phyloP scores from a whole-genome alignment of 2,888 invertebrate genomes.

The Formica aserva region DNA sequence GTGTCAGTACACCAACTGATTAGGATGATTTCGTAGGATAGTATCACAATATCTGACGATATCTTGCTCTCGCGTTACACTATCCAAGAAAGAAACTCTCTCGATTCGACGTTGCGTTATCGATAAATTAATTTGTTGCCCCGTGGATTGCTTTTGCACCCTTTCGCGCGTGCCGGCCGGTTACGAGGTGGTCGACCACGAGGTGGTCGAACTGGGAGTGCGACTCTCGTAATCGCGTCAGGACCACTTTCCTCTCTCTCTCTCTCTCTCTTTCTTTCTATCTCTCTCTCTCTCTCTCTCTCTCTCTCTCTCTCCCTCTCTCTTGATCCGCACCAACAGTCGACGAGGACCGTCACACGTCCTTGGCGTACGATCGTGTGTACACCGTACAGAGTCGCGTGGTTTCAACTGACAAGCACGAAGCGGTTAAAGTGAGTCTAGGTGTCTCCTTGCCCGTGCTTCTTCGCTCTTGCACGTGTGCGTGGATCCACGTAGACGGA shows the following conservation, averaged over 20 bases:
- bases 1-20: neutral
- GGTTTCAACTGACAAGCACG: constrained; percentile 83
- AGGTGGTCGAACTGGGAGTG: constrained; percentile 53
- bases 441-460: constrained; percentile 72
- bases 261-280: constrained; percentile 3
- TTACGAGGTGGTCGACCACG: constrained; percentile 32
- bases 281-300: neutral
- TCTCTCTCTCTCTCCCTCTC: constrained; percentile 1
- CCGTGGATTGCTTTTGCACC: constrained; percentile 39
- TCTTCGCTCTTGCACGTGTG: constrained; percentile 61
- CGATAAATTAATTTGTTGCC: constrained; percentile 18
- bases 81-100: neutral
- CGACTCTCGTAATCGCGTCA: constrained; percentile 53
- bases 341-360: constrained; percentile 71
- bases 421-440: constrained; percentile 79
- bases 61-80: constrained; percentile 22
- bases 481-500: constrained; percentile 59
- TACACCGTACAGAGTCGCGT: constrained; percentile 84
- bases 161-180: constrained; percentile 39
- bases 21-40: neutral
- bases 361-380: constrained; percentile 83
- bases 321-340: constrained; percentile 39
- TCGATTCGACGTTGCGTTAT: neutral
- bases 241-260: constrained; percentile 21
- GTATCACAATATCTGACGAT: constrained; percentile 22